phyloP scores from a whole-genome alignment of 2,113 vertebrate genomes.

The Gymnobelideus leadbeateri region DNA sequence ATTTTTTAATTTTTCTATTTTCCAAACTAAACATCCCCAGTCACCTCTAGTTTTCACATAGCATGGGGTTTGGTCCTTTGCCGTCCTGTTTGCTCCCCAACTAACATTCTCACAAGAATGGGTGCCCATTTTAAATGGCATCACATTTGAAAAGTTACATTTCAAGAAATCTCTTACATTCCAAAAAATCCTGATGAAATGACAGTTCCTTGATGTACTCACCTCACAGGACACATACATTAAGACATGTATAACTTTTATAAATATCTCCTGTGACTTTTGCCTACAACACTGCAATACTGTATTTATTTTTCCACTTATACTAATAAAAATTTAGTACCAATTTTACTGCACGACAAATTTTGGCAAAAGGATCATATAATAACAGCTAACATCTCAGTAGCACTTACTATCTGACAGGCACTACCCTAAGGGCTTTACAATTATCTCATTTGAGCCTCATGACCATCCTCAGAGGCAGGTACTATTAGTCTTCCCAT shows the following conservation, averaged over 20 bases:
- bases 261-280: background rate
- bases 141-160: background rate
- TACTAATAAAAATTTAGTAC: too few species aligned
- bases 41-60: background rate
- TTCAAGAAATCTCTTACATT: background rate
- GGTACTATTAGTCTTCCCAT: too few species aligned
- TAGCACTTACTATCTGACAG: background rate
- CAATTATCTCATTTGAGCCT: background rate
- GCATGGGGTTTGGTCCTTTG: background rate
- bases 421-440: background rate
- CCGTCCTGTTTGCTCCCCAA: too few species aligned
- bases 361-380: background rate
- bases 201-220: background rate
- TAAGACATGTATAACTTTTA: background rate
- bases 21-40: background rate
- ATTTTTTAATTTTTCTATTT: background rate
- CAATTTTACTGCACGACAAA: too few species aligned
- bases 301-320: background rate
- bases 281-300: background rate
- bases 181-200: background rate
- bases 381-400: background rate
- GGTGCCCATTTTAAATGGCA: background rate
- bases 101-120: background rate
- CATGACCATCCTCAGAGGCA: background rate
- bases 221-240: background rate